A percentile compares a stretch with the other conserved stretches of the same genome.
Evolutionary conservation across 2,113 vertebrate genomes (phyloP).

Genomic region (Forbesichthys papilliferus): DNA sequence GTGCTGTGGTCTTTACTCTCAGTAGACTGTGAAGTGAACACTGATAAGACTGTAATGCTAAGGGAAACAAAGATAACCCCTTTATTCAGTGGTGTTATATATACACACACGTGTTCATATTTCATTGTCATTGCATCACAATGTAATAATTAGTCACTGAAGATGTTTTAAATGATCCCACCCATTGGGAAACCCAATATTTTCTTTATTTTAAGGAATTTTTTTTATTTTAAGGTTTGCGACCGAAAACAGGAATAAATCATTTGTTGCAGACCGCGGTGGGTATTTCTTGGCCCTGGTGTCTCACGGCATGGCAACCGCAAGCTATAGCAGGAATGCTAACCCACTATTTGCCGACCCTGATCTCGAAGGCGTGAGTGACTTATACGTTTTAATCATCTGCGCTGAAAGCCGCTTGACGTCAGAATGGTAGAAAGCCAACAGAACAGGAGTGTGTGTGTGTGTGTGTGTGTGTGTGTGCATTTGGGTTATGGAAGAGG

Average conservation of each 20-base stretch:
- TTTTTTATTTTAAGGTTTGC: background rate
- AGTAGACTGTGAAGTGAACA: constrained; percentile 1
- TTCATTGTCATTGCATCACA: background rate
- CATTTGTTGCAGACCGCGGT: background rate
- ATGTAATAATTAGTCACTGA: background rate
- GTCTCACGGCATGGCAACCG: no score
- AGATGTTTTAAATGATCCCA: background rate
- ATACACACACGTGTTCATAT: background rate
- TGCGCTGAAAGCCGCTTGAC: constrained; percentile 50
- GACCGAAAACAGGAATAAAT: background rate
- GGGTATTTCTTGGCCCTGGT: background rate
- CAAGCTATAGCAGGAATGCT: constrained; percentile 9
- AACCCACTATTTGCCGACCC: constrained; percentile 22
- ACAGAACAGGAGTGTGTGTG: constrained; percentile 32
- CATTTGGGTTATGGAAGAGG: constrained; percentile 13
- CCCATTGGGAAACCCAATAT: background rate
- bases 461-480: constrained; percentile 21
- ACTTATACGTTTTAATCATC: constrained; percentile 44
- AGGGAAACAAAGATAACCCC: constrained; percentile 6
- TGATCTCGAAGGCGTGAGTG: background rate
- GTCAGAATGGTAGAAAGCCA: constrained; percentile 52
- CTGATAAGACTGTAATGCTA: background rate
- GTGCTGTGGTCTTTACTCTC: constrained; percentile 3
- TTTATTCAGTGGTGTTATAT: no score
- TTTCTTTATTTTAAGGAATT: background rate